Evolutionary conservation across 2,888 invertebrate genomes (phyloP).

Genomic region (Heliothis peltigera): DNA sequence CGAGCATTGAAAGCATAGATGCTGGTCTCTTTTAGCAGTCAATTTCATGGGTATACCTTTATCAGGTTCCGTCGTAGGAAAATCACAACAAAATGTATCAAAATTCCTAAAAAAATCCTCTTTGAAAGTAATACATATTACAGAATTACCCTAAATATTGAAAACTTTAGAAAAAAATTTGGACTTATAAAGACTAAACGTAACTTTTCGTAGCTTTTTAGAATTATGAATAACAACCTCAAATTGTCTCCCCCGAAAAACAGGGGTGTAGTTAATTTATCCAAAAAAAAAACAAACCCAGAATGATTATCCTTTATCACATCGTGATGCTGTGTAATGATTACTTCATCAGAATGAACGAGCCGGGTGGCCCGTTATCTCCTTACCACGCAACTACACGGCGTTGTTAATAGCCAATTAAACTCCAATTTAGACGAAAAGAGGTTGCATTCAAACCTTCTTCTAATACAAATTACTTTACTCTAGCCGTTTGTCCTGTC

Average conservation of each 20-base stretch:
- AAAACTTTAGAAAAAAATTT: too few relatives aligned
- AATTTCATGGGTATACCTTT: constrained; percentile 18
- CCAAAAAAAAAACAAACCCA: too few relatives aligned
- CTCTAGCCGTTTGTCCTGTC: constrained; percentile 13
- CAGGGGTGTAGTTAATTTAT: too few relatives aligned
- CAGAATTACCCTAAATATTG: too few relatives aligned
- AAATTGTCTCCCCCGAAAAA: too few relatives aligned
- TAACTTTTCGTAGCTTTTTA: too few relatives aligned
- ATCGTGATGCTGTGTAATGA: constrained; percentile 9
- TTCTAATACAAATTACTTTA: constrained; percentile 40
- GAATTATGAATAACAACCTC: too few relatives aligned
- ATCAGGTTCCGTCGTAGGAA: background rate
- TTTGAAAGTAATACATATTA: too few relatives aligned
- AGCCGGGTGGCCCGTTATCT: constrained; percentile 32
- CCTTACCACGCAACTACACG: constrained; percentile 19
- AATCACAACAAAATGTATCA: background rate
- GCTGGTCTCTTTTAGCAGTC: constrained; percentile 24
- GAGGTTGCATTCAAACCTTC: constrained; percentile 18
- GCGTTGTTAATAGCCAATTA: constrained; percentile 20
- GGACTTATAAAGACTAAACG: too few relatives aligned
- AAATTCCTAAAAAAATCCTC: too few relatives aligned
- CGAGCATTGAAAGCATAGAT: constrained; percentile 37
- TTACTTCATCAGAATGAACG: constrained; percentile 15
- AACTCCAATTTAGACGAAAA: constrained; percentile 28
- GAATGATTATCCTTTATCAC: constrained; percentile 21